Percentiles rank a stretch among this genome's conserved stretches.
Evolutionary conservation across 2,113 vertebrate genomes (phyloP).

Genomic region (Scortum barcoo): DNA sequence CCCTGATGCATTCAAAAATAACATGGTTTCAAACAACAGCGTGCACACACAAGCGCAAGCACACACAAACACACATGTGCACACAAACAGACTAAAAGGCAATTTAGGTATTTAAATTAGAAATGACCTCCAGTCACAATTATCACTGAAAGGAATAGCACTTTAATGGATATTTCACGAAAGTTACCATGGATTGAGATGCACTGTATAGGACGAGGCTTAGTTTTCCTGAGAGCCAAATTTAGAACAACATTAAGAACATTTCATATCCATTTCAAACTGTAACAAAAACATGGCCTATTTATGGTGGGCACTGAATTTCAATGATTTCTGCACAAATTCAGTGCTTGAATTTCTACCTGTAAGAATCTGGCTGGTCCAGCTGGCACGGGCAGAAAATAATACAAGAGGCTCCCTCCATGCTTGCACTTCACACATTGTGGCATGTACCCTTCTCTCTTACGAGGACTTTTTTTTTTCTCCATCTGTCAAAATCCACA

Average conservation of each 20-base stretch:
- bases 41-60: neutral
- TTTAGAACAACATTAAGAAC: constrained; percentile 63
- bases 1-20: constrained; percentile 78
- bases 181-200: constrained; percentile 68
- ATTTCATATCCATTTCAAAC: constrained; percentile 64
- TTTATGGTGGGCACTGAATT: constrained; percentile 63
- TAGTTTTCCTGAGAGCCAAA: constrained; percentile 51
- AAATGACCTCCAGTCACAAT: constrained; percentile 79
- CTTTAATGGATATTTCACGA: constrained; percentile 73
- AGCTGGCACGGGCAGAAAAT: constrained; percentile 79
- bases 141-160: constrained; percentile 73
- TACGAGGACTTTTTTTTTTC: constrained; percentile 80
- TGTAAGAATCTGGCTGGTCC: constrained; percentile 81
- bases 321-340: constrained; percentile 64
- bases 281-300: constrained; percentile 45
- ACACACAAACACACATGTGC: constrained; percentile 19
- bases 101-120: constrained; percentile 70
- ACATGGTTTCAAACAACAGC: constrained; percentile 66
- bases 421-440: constrained; percentile 85
- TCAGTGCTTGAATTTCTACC: constrained; percentile 75
- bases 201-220: constrained; percentile 46
- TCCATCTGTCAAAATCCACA: constrained; percentile 86
- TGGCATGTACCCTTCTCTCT: constrained; percentile 84
- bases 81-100: constrained; percentile 39
- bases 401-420: constrained; percentile 80